Evolutionary conservation across 2,797 vertebrate genomes (phyloP), one percentile per base, ranked within the genome.

Genomic region (Mus caroli): DNA sequence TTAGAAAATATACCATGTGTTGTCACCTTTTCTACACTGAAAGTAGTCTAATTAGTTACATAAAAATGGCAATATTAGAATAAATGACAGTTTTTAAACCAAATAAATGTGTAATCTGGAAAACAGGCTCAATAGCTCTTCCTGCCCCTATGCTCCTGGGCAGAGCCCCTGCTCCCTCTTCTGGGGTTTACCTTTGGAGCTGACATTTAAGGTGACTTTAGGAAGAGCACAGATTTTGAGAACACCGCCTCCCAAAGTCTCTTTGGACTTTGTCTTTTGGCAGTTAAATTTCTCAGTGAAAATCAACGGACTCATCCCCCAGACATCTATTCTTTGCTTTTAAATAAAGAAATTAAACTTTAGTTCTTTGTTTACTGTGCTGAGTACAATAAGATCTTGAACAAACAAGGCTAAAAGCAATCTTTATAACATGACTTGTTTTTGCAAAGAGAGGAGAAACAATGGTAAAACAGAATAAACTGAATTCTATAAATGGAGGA

Each of bases 351-450:
- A 56, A 73, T 73, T 46, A 88, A 95, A 76, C 40, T 52, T 71
- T 56, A 82, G 79, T 6, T 78, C 31, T 93, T n/a, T 11, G 58
- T 20, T 52, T 71, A 37, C 19, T 91, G 34, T 87, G 28, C 28
- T 76, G 14, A 94, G 69, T 96, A 76, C 91, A 96, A 80, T 22
- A n/a, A 6, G 80, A 89, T 94, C 56, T 82, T 71, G 14, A 95
- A 71, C 11, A 91, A 91, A 92, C 54, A 83, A 94, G 71, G 5
- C 14, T 54, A 43, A 69, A 93, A 90, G 88, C 84, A 69, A 15
- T 71, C 11, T 52, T 79, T 28, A 79, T 31, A 92, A 26, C 1
- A 28, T 43, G 46, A 14, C 0, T 62, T 78, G 1, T 24, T 90
- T 94, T 93, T 96, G 10, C 60, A 58, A 94, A 90, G 24, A 95